phyloP scores from a whole-genome alignment of 1,140 invertebrate genomes.

The Zaprionus lachaisei region DNA sequence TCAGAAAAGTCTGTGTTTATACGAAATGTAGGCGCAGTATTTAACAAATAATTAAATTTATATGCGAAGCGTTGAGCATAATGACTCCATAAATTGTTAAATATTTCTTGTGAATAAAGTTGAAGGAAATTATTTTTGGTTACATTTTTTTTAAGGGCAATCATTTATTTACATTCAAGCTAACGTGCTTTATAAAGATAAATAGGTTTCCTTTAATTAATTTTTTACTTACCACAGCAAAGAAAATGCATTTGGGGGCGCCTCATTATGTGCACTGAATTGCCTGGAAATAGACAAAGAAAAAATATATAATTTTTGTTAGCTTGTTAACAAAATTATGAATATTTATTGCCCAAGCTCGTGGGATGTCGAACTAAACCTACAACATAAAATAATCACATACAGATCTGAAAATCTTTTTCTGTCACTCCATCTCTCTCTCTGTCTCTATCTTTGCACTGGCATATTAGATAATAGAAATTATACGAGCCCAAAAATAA shows the following conservation, averaged over 20 bases:
- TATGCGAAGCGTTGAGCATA: conserved; percentile 7
- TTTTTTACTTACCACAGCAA: conserved; percentile 60
- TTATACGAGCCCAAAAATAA: conserved; percentile 45
- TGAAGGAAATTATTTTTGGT: not conserved
- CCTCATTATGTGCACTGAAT: conserved; percentile 69
- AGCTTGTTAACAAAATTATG: conserved; percentile 67
- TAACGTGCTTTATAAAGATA: not conserved
- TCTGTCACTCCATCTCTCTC: not conserved
- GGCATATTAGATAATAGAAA: conserved; percentile 71
- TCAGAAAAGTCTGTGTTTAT: conserved; percentile 59
- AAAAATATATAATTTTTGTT: conserved; percentile 37
- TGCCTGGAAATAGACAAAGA: conserved; percentile 56
- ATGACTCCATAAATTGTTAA: conserved; percentile 16
- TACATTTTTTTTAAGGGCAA: not conserved
- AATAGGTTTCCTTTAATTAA: not conserved
- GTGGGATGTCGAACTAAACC: conserved; percentile 58
- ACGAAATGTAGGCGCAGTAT: conserved; percentile 20
- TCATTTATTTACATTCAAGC: not conserved
- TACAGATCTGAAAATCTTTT: conserved; percentile 11
- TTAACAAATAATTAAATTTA: conserved; percentile 18
- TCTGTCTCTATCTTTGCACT: conserved; percentile 6
- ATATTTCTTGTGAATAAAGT: conserved; percentile 6
- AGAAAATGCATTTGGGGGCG: conserved; percentile 46
- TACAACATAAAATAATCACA: conserved; percentile 36
- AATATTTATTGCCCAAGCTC: conserved; percentile 75